Percentiles rank a stretch among this genome's conserved stretches.
Conservation (phyloP, 1,140 invertebrate genomes). For the Drosophila navojoa region DNA sequence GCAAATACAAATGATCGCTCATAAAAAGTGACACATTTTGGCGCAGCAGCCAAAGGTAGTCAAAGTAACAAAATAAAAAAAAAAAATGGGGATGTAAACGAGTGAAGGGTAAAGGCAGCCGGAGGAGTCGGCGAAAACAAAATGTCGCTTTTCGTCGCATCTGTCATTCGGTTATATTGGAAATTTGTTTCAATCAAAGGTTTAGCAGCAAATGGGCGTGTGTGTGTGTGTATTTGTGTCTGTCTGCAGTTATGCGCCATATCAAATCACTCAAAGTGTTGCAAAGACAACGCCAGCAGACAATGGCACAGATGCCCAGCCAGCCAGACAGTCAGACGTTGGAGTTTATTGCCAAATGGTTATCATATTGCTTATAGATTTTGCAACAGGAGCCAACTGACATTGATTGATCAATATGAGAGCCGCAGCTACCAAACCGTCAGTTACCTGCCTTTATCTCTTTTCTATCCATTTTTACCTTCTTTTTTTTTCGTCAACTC, state of each 20-base stretch:
- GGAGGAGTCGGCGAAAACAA: not conserved
- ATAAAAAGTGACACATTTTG: slow-evolving; percentile 80
- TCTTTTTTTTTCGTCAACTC: slow-evolving; percentile 58
- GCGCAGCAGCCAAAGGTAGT: slow-evolving; percentile 44
- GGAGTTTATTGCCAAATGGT: slow-evolving; percentile 80
- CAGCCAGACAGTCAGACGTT: slow-evolving; percentile 17
- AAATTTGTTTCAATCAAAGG: slow-evolving; percentile 77
- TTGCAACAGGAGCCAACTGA: slow-evolving; percentile 55
- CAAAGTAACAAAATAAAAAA: slow-evolving; percentile 12
- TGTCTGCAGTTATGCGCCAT: slow-evolving; percentile 57
- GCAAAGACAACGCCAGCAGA: slow-evolving; percentile 62
- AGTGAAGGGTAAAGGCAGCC: not conserved
- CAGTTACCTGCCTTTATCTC: slow-evolving; percentile 29
- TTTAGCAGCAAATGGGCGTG: slow-evolving; percentile 25
- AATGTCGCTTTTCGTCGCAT: slow-evolving; percentile 61
- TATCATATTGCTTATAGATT: slow-evolving; percentile 83
- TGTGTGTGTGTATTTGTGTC: not conserved
- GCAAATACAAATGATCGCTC: slow-evolving; percentile 75
- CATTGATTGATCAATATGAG: slow-evolving; percentile 80
- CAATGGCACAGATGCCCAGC: slow-evolving; percentile 22
- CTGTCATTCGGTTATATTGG: slow-evolving; percentile 72
- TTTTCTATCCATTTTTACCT: not conserved
- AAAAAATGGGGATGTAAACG: not conserved
- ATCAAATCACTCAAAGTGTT: slow-evolving; percentile 79
- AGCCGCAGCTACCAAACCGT: slow-evolving; percentile 59